Evolutionary conservation across 2,888 invertebrate species (phyloP).

Genomic region (Griposia aprilina): DNA sequence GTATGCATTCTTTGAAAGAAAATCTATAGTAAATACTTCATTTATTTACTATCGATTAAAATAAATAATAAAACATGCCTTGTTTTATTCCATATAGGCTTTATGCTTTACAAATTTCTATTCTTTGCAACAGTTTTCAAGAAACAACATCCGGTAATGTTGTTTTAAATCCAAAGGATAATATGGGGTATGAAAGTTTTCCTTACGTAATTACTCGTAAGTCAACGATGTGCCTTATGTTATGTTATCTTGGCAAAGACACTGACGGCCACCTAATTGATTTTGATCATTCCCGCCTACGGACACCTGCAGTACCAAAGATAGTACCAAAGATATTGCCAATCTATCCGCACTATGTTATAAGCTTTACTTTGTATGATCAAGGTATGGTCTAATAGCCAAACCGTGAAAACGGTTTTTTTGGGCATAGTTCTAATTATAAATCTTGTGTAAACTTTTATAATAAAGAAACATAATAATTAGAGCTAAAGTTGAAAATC

Average conservation of each 20-base stretch:
- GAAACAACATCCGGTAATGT: too few species aligned
- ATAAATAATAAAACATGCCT: not conserved
- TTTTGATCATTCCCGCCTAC: not conserved
- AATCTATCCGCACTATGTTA: not conserved
- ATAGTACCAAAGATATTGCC: not conserved
- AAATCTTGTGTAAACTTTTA: not conserved
- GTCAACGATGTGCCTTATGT: not conserved
- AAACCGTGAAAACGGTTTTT: not conserved
- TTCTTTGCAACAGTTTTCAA: not conserved
- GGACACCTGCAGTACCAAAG: constrained; percentile 6
- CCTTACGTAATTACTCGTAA: not conserved
- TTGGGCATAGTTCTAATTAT: not conserved
- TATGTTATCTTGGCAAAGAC: constrained; percentile 11
- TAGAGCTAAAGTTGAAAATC: not conserved
- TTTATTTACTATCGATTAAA: too few species aligned
- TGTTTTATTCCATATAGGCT: not conserved
- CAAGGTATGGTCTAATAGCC: too few species aligned
- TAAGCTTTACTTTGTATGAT: not conserved
- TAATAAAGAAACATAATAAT: not conserved
- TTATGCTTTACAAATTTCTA: not conserved
- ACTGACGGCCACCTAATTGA: not conserved
- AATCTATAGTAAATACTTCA: not conserved
- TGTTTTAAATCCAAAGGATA: not conserved
- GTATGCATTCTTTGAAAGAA: not conserved
- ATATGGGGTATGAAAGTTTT: not conserved